Percentiles rank a stretch among this genome's conserved stretches.
phyloP scores from a whole-genome alignment of 30 jellyfish, hydroid and myxozoan genomes.

The Cassiopea xamachana region DNA sequence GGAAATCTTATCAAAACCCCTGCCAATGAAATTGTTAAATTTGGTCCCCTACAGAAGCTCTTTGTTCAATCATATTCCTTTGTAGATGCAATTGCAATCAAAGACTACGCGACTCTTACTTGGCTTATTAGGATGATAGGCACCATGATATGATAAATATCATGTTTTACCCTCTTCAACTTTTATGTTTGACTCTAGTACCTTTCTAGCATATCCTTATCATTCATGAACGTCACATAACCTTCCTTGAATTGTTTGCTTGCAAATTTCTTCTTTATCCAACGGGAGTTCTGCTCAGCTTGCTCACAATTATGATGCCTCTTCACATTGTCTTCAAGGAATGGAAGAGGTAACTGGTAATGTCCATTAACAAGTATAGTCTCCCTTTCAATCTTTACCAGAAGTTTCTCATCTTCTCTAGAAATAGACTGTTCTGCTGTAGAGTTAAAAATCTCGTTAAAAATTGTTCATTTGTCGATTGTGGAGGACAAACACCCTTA shows the following conservation, averaged over 20 bases:
- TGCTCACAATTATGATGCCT: constrained; percentile 30
- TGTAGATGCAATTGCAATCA: constrained; percentile 54
- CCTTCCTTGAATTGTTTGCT: constrained; percentile 5
- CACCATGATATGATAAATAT: constrained; percentile 41
- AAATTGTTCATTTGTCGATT: constrained; percentile 27
- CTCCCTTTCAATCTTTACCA: constrained; percentile 15
- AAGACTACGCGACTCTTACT: constrained; percentile 56
- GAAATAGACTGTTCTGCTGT: constrained; percentile 14
- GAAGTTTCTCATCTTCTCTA: constrained; percentile 11
- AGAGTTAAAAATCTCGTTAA: constrained; percentile 5
- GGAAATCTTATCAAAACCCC: constrained; percentile 56
- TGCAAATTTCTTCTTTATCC: constrained; percentile 25
- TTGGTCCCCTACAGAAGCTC: background rate
- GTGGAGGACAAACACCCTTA: constrained; percentile 22
- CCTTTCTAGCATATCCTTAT: constrained; percentile 49
- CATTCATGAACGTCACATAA: constrained; percentile 44
- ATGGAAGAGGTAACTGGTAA: background rate
- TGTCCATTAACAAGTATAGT: background rate
- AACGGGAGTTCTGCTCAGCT: constrained; percentile 40
- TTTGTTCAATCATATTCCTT: constrained; percentile 13
- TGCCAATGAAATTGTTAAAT: constrained; percentile 14
- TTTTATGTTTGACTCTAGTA: constrained; percentile 22
- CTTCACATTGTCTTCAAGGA: constrained; percentile 15
- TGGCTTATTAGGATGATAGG: constrained; percentile 22
- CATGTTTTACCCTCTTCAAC: constrained; percentile 19